phyloP scores from a whole-genome alignment of 2,888 invertebrate genomes.

The Pocota personata region DNA sequence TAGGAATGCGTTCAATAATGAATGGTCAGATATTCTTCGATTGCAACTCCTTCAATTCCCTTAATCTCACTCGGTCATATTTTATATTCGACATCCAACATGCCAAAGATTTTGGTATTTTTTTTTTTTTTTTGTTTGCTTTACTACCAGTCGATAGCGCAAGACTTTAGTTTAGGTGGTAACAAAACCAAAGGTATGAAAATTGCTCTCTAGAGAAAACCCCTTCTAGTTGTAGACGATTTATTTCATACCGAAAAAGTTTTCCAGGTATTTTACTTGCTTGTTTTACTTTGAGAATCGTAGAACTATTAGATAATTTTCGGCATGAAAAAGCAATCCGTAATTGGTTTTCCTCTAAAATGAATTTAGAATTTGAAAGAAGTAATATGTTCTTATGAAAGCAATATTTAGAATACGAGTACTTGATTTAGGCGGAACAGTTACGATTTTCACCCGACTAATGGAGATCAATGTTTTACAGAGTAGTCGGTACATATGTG shows the following conservation, averaged over 20 bases:
- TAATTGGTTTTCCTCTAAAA: background rate
- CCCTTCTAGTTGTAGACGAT: conserved; percentile 14
- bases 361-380: background rate
- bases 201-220: conserved; percentile 25
- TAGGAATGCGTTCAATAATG: conserved; percentile 17
- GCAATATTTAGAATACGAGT: background rate
- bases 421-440: no score
- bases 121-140: background rate
- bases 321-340: background rate
- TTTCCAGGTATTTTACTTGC: background rate
- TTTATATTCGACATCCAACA: conserved; percentile 13
- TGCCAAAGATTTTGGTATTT: conserved; percentile 7
- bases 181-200: conserved; percentile 7
- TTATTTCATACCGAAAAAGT: conserved; percentile 20
- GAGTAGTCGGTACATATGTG: no score
- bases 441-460: no score
- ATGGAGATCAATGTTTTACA: no score
- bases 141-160: conserved; percentile 6
- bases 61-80: conserved; percentile 31
- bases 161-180: conserved; percentile 1
- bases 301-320: background rate
- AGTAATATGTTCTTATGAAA: background rate
- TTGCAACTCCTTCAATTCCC: conserved; percentile 22
- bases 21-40: conserved; percentile 17
- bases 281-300: background rate